Evolutionary conservation across 2,888 invertebrate species (phyloP).

Genomic region (Ophraella communa): DNA sequence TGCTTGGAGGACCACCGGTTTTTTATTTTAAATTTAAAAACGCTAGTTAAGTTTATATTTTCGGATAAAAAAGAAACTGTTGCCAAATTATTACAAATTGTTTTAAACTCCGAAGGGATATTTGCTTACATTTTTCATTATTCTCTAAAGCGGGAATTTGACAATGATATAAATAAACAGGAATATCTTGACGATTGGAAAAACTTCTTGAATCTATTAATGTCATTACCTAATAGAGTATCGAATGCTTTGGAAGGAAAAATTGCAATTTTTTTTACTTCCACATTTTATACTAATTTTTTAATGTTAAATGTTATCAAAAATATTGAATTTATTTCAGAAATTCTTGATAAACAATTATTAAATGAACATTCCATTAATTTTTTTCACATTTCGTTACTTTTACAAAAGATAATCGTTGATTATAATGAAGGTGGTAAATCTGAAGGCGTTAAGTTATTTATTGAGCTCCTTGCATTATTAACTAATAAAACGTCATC

Average conservation of each 20-base stretch:
- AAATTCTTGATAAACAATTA: conserved; percentile 52
- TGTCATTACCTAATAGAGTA: conserved; percentile 73
- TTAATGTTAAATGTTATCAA: conserved; percentile 68
- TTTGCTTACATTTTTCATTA: conserved; percentile 59
- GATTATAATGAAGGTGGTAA: conserved; percentile 63
- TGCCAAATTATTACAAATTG: conserved; percentile 58
- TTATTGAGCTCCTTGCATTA: conserved; percentile 65
- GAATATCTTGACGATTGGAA: conserved; percentile 46
- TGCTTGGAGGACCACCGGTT: conserved; percentile 63
- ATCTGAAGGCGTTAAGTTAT: conserved; percentile 60
- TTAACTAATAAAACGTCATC: conserved; percentile 60
- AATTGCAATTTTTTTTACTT: conserved; percentile 66
- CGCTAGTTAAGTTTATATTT: conserved; percentile 62
- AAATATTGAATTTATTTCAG: conserved; percentile 67
- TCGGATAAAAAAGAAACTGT: conserved; percentile 53
- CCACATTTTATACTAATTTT: conserved; percentile 65
- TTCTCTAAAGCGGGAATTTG: conserved; percentile 31
- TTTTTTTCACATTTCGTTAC: conserved; percentile 41
- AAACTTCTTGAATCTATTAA: conserved; percentile 67
- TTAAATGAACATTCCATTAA: conserved; percentile 52
- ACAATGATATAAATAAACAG: conserved; percentile 55
- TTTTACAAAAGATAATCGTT: conserved; percentile 69
- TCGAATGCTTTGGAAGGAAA: conserved; percentile 70
- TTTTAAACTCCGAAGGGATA: conserved; percentile 67
- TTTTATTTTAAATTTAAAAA: conserved; percentile 61